Conservation (phyloP, 2,797 vertebrate species). For the Loriculus beryllinus region DNA sequence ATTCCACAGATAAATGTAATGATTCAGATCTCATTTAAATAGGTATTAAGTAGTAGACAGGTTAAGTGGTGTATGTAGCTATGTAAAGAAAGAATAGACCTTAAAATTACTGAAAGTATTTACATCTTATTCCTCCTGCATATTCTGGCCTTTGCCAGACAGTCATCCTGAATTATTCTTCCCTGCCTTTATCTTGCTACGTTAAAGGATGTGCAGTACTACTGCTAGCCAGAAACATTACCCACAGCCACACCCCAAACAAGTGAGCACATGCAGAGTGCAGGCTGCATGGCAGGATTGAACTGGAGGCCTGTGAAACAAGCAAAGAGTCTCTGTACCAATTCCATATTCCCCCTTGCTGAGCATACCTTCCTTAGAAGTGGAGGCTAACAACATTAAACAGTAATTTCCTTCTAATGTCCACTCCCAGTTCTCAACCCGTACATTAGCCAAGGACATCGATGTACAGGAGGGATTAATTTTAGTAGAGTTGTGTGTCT, state of each 20-base stretch:
- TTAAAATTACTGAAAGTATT: not conserved
- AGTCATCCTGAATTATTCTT: not conserved
- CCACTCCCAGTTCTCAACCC: not conserved
- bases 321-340: not conserved
- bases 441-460: not conserved
- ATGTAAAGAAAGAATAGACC: not conserved
- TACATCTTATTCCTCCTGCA: not conserved
- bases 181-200: not conserved
- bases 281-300: not conserved
- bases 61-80: not conserved
- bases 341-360: not conserved
- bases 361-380: not conserved
- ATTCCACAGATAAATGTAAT: not conserved
- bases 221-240: not conserved
- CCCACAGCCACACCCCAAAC: not conserved
- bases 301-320: not conserved
- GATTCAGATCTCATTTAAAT: not conserved
- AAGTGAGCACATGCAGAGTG: not conserved
- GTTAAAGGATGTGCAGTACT: not conserved
- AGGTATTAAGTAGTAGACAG: not conserved
- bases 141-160: not conserved
- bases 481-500: not conserved
- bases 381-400: not conserved
- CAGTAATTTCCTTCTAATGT: not conserved
- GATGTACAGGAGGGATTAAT: not conserved